A percentile compares a stretch with the other conserved stretches of the same genome.
These are phyloP conservation scores for Herminia tarsipennalis DNA, from an alignment of 2,888 invertebrate genomes.

Conservation along the genomic window DNA sequence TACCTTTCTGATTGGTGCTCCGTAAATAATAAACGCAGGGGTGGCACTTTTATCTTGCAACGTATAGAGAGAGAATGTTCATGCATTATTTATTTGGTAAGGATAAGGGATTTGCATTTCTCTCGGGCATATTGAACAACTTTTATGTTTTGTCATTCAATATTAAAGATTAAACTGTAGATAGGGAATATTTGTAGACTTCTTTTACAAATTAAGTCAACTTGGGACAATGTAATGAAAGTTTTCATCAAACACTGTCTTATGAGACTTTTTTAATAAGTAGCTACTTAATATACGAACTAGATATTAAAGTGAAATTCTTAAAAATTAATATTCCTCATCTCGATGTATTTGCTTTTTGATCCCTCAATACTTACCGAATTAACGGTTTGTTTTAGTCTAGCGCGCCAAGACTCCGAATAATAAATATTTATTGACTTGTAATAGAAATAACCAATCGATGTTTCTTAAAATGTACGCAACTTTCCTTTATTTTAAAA, in stretches of 20 bases:
- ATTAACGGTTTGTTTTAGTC: too few species aligned
- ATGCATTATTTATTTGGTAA: slow-evolving; percentile 73
- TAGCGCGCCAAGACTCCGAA: too few species aligned
- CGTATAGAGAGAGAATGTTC: slow-evolving; percentile 37
- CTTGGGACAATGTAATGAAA: slow-evolving; percentile 39
- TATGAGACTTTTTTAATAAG: slow-evolving; percentile 12
- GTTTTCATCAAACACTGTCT: slow-evolving; percentile 55
- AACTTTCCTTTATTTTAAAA: too few species aligned
- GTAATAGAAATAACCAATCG: too few species aligned
- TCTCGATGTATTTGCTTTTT: too few species aligned
- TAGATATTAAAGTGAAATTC: too few species aligned
- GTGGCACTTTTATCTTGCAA: slow-evolving; percentile 39
- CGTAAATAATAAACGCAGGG: slow-evolving; percentile 39
- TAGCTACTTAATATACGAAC: too few species aligned
- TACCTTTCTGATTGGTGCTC: slow-evolving; percentile 25
- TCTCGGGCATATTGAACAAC: slow-evolving; percentile 71
- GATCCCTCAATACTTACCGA: too few species aligned
- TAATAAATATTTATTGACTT: too few species aligned
- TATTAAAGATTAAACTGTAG: slow-evolving; percentile 64
- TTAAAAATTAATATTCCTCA: too few species aligned
- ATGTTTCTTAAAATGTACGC: too few species aligned
- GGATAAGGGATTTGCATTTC: slow-evolving; percentile 70
- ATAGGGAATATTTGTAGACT: slow-evolving; percentile 52
- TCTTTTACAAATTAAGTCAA: slow-evolving; percentile 54
- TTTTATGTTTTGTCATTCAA: slow-evolving; percentile 74